These are phyloP conservation scores for Harmothoe impar DNA, from an alignment of 2,888 invertebrate genomes.

Conservation along the genomic window DNA sequence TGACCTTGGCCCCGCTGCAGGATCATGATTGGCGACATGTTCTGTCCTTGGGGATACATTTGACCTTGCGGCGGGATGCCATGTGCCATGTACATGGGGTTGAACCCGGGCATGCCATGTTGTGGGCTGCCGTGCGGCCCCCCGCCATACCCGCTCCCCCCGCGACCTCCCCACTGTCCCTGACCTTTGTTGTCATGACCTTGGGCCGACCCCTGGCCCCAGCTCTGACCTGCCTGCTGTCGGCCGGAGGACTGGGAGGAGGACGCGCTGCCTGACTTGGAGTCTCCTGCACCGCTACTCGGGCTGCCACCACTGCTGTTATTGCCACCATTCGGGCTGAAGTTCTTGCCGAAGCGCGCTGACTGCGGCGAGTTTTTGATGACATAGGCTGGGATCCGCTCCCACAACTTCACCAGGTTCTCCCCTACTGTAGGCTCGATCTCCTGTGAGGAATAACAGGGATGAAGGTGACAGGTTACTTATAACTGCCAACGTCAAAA, in stretches of 20 bases:
- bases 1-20: constrained; percentile 65
- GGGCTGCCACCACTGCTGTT: background rate
- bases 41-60: constrained; percentile 54
- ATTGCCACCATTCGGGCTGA: background rate
- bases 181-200: constrained; percentile 59
- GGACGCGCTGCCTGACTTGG: background rate
- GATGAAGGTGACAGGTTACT: background rate
- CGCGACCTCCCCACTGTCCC: constrained; percentile 30
- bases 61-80: constrained; percentile 18
- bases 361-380: constrained; percentile 51
- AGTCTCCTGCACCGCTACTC: background rate
- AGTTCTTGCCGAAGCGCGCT: constrained; percentile 40
- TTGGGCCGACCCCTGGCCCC: constrained; percentile 43
- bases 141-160: background rate
- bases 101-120: constrained; percentile 46
- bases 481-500: background rate
- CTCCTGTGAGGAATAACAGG: constrained; percentile 80
- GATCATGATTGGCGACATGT: constrained; percentile 65
- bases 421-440: constrained; percentile 84
- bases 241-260: background rate
- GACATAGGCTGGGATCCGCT: constrained; percentile 76
- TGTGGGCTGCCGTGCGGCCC: constrained; percentile 2
- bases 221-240: constrained; percentile 40
- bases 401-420: constrained; percentile 84
- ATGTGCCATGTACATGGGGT: constrained; percentile 52